These are phyloP conservation scores for Aporophyla nigra DNA, from an alignment of 2,888 invertebrate species.

Conservation along the genomic window DNA sequence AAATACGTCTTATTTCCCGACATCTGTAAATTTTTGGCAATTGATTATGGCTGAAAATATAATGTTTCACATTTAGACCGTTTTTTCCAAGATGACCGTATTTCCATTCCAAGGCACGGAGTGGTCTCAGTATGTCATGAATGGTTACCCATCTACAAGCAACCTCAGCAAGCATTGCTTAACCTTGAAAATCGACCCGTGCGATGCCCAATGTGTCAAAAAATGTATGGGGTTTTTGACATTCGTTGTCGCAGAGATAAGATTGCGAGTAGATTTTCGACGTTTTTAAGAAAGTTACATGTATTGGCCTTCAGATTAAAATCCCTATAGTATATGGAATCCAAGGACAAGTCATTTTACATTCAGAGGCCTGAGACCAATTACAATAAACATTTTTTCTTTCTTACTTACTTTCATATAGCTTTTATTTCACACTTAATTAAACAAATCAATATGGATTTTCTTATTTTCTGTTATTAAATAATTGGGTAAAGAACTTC, in stretches of 20 bases:
- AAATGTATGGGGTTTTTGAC: too few relatives aligned
- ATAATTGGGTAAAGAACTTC: background rate
- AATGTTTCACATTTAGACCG: too few relatives aligned
- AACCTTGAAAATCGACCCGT: too few relatives aligned
- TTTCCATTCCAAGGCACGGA: too few relatives aligned
- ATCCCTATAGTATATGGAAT: background rate
- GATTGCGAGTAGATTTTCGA: background rate
- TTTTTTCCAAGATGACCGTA: too few relatives aligned
- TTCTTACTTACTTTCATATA: too few relatives aligned
- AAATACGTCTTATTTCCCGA: too few relatives aligned
- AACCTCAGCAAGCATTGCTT: too few relatives aligned
- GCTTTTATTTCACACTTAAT: background rate
- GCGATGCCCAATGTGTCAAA: too few relatives aligned
- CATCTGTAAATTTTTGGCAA: too few relatives aligned
- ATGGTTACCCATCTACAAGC: background rate
- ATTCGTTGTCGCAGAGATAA: background rate
- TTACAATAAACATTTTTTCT: too few relatives aligned
- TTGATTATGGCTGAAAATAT: too few relatives aligned
- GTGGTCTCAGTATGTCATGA: background rate
- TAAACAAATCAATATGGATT: background rate
- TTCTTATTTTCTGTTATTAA: background rate
- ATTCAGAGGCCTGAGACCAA: background rate
- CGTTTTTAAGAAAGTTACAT: background rate
- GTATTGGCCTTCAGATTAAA: background rate
- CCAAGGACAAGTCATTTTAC: background rate